Percentiles rank a stretch among this genome's conserved stretches.
Evolutionary conservation across 1,140 invertebrate genomes (phyloP).

Genomic region (Colletes latitarsis): DNA sequence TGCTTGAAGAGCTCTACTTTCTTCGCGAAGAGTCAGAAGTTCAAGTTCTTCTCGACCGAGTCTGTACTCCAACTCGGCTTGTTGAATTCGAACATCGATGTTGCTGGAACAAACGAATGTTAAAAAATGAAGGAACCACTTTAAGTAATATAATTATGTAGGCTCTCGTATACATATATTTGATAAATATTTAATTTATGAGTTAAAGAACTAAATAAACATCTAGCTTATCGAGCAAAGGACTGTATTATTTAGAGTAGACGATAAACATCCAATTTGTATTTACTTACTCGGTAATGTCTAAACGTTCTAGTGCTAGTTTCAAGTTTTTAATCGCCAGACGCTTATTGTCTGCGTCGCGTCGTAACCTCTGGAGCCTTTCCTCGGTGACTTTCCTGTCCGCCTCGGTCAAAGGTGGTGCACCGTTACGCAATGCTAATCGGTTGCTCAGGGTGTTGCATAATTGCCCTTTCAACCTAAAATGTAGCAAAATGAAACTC

Average conservation of each 20-base stretch:
- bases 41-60: slow-evolving; percentile 93
- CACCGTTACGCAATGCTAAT: slow-evolving; percentile 76
- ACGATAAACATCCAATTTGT: background rate
- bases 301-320: slow-evolving; percentile 87
- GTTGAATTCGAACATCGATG: slow-evolving; percentile 93
- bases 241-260: no score
- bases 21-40: slow-evolving; percentile 90
- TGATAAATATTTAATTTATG: no score
- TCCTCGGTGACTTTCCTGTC: slow-evolving; percentile 87
- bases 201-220: no score
- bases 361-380: slow-evolving; percentile 84
- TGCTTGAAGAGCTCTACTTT: slow-evolving; percentile 89
- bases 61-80: slow-evolving; percentile 94
- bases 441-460: slow-evolving; percentile 82
- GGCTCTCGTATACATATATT: no score
- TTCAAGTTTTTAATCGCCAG: slow-evolving; percentile 89
- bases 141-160: no score
- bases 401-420: slow-evolving; percentile 79
- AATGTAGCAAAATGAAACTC: slow-evolving; percentile 4
- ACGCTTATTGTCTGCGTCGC: slow-evolving; percentile 87
- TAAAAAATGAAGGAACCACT: no score
- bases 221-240: no score
- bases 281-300: slow-evolving; percentile 89
- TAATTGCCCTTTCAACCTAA: slow-evolving; percentile 85
- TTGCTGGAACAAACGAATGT: slow-evolving; percentile 84